A percentile compares a stretch with the other conserved stretches of the same genome.
phyloP scores from a whole-genome alignment of 1,140 invertebrate species.

The Calliopsis andreniformis region DNA sequence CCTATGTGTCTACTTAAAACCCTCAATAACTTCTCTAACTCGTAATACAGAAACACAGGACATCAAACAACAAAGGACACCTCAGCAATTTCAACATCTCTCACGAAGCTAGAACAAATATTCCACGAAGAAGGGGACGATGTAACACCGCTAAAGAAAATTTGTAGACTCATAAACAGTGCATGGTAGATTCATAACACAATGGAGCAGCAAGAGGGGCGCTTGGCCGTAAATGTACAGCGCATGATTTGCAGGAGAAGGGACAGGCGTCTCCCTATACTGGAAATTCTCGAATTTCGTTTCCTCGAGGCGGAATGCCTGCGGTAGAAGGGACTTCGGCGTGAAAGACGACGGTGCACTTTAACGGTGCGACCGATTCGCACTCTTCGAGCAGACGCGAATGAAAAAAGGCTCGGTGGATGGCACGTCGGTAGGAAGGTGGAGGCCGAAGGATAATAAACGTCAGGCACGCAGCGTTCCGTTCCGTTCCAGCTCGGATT shows the following conservation, averaged over 20 bases:
- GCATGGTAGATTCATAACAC: too few species aligned
- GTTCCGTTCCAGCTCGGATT: constrained; percentile 50
- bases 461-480: constrained; percentile 21
- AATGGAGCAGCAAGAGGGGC: background rate
- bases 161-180: background rate
- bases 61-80: too few species aligned
- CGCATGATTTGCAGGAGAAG: too few species aligned
- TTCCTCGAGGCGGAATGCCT: background rate
- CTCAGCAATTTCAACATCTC: too few species aligned
- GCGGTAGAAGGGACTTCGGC: background rate
- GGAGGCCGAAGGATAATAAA: constrained; percentile 49
- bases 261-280: background rate
- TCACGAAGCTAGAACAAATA: too few species aligned
- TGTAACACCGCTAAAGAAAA: background rate
- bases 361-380: background rate
- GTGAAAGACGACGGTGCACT: background rate
- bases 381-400: background rate
- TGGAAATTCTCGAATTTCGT: background rate
- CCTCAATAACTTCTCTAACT: too few species aligned
- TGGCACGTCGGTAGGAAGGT: background rate
- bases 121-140: background rate
- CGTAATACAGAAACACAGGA: too few species aligned
- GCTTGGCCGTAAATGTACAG: too few species aligned
- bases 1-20: too few species aligned
- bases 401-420: background rate